Conservation (phyloP, 1,140 invertebrate species). For the Leguminivora glycinivorella region DNA sequence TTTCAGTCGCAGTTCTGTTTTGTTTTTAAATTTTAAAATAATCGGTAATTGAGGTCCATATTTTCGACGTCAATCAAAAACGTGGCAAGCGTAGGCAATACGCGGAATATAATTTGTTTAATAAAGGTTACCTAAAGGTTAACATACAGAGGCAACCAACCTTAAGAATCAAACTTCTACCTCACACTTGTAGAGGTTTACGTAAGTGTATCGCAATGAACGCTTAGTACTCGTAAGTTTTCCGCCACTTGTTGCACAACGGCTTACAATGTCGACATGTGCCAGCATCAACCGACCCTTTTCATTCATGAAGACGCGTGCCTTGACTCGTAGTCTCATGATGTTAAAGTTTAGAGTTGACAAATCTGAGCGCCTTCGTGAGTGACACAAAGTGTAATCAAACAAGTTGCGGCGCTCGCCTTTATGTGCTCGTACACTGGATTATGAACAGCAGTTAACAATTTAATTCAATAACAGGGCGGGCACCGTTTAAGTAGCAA, state of each 20-base stretch:
- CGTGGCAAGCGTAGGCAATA: too few species aligned
- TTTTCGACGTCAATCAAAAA: too few species aligned
- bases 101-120: too few species aligned
- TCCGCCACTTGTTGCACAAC: neutral
- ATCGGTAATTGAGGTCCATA: too few species aligned
- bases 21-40: too few species aligned
- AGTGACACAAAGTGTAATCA: too few species aligned
- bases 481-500: neutral
- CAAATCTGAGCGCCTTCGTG: too few species aligned
- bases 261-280: neutral
- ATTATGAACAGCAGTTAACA: slow-evolving; percentile 3
- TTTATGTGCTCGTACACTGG: neutral
- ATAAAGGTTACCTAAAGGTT: neutral
- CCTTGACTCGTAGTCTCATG: too few species aligned
- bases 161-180: neutral
- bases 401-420: neutral
- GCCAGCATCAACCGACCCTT: neutral
- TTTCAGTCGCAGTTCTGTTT: too few species aligned
- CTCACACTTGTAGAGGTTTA: neutral
- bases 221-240: neutral
- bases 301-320: too few species aligned
- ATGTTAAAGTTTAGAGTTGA: too few species aligned
- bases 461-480: slow-evolving; percentile 16
- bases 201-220: neutral
- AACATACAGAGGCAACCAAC: neutral